Evolutionary conservation across 2,797 vertebrate species (phyloP).

Genomic region (Neosilurus mollespiculum): DNA sequence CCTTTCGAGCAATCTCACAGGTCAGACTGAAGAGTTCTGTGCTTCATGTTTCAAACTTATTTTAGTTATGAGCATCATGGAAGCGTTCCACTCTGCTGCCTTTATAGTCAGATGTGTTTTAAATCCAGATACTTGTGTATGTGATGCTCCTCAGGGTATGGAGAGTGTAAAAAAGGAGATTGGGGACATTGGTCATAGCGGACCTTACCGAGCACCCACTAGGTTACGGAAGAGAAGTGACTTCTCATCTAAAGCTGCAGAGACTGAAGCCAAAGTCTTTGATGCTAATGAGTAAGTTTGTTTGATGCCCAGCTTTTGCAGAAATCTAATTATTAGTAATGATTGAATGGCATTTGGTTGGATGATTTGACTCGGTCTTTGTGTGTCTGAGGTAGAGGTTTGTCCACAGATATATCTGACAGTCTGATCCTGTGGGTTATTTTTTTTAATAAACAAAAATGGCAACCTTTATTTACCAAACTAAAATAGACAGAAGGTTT

Average conservation of each 20-base stretch:
- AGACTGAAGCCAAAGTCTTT: constrained; percentile 79
- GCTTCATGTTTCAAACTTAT: background rate
- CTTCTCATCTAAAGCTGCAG: constrained; percentile 79
- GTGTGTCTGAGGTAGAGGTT: background rate
- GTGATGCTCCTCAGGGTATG: constrained; percentile 77
- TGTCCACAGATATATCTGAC: background rate
- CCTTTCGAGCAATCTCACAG: constrained; percentile 93
- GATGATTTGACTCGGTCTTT: background rate
- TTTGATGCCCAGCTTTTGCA: background rate
- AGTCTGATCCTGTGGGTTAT: background rate
- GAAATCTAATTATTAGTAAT: background rate
- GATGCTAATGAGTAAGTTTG: constrained; percentile 87
- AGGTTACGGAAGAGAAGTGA: constrained; percentile 88
- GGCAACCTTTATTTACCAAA: background rate
- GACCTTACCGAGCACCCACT: constrained; percentile 85
- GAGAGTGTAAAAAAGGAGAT: constrained; percentile 92
- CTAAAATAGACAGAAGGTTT: background rate
- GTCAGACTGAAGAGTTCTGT: constrained; percentile 61
- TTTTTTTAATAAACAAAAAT: background rate
- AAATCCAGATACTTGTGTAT: background rate
- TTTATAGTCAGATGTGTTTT: background rate
- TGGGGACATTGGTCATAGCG: constrained; percentile 82
- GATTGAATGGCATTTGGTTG: background rate
- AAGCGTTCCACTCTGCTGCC: background rate
- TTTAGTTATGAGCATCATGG: background rate